Conservation (phyloP, 2,888 invertebrate species). For the Antheraea yamamai region DNA sequence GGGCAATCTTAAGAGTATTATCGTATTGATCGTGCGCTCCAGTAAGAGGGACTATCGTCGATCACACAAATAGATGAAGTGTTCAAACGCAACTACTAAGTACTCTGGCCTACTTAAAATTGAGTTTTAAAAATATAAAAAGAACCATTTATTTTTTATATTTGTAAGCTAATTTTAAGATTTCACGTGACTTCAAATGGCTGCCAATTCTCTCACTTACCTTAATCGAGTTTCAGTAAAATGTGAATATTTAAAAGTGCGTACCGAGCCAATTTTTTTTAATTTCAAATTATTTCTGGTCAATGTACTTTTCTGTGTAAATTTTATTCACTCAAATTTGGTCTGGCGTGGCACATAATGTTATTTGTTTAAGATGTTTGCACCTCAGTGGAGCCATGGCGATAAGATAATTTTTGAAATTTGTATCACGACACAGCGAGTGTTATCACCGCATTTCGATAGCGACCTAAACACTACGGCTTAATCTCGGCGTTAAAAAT, state of each 20-base stretch:
- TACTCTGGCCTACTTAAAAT: conserved; percentile 20
- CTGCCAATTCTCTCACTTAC: conserved; percentile 43
- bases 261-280: conserved; percentile 42
- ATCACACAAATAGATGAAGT: conserved; percentile 16
- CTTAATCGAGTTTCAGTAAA: conserved; percentile 28
- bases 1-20: conserved; percentile 53
- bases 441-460: conserved; percentile 58
- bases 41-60: conserved; percentile 34
- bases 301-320: conserved; percentile 38
- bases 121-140: not conserved
- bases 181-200: conserved; percentile 33
- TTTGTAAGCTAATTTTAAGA: conserved; percentile 12
- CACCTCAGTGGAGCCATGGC: conserved; percentile 50
- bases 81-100: conserved; percentile 14
- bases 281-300: conserved; percentile 36
- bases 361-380: conserved; percentile 63
- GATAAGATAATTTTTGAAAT: conserved; percentile 74
- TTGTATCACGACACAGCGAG: conserved; percentile 56
- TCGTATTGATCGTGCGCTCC: conserved; percentile 37
- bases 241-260: conserved; percentile 33
- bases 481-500: conserved; percentile 58
- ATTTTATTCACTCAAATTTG: conserved; percentile 35
- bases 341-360: conserved; percentile 38
- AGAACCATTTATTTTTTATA: not conserved
- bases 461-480: conserved; percentile 48